Percentiles rank a stretch among this genome's conserved stretches.
phyloP scores from a whole-genome alignment of 2,797 vertebrate genomes.

The Lagorchestes hirsutus region DNA sequence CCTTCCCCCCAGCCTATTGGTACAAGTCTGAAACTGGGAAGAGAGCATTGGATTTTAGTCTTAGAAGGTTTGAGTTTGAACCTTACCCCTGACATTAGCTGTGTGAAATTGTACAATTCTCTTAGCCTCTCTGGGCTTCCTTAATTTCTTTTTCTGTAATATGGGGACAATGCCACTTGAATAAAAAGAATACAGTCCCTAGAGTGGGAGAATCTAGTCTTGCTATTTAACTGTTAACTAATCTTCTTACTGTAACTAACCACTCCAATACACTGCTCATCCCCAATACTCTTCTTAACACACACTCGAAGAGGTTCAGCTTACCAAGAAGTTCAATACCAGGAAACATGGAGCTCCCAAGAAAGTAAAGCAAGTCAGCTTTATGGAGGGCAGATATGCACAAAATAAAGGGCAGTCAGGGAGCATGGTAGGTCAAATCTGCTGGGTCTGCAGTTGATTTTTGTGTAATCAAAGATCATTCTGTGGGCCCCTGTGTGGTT shows the following conservation, averaged over 20 bases:
- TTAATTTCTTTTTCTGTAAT: neutral
- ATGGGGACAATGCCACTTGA: neutral
- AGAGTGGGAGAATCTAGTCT: neutral
- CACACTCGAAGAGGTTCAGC: neutral
- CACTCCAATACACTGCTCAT: neutral
- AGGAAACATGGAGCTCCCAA: neutral
- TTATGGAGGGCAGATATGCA: neutral
- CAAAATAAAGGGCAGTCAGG: neutral
- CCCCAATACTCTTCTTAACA: neutral
- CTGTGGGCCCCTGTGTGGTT: neutral
- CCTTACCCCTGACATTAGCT: neutral
- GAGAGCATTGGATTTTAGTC: neutral
- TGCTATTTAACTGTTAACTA: neutral
- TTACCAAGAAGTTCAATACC: neutral
- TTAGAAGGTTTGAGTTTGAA: neutral
- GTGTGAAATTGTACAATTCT: neutral
- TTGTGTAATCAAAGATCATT: neutral
- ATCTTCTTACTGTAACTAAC: neutral
- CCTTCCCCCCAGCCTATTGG: neutral
- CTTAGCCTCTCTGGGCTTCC: neutral
- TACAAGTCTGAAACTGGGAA: neutral
- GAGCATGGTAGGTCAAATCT: neutral
- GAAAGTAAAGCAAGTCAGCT: neutral
- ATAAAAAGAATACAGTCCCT: neutral
- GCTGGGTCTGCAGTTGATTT: neutral